Percentiles rank a stretch among this genome's conserved stretches.
Conservation (phyloP, 2,888 invertebrate genomes). For the Sycophila texana region DNA sequence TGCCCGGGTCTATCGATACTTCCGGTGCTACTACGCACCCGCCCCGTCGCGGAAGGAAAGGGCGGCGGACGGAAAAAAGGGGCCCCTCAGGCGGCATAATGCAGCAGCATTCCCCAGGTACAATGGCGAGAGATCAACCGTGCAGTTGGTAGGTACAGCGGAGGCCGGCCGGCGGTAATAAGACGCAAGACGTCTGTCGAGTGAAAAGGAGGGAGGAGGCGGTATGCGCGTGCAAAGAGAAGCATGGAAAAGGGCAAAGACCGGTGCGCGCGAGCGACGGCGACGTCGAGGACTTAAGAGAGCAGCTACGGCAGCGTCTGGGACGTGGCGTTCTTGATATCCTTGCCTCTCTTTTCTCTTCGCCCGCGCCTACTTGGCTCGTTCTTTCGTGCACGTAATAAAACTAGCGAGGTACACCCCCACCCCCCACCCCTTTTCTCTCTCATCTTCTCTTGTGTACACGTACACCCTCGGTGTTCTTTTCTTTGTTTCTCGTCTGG, state of each 20-base stretch:
- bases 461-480: not conserved
- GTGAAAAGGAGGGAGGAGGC: not conserved
- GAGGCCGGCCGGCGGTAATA: not conserved
- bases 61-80: constrained; percentile 1
- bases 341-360: constrained; percentile 17
- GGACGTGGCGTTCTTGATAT: constrained; percentile 44
- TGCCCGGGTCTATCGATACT: constrained; percentile 32
- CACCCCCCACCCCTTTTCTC: constrained; percentile 12
- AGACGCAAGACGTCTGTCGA: constrained; percentile 10
- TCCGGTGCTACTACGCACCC: constrained; percentile 6
- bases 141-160: not conserved
- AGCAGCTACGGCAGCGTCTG: constrained; percentile 33
- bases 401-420: not conserved
- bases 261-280: constrained; percentile 33
- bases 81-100: not conserved
- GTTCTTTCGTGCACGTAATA: not conserved
- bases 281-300: constrained; percentile 45
- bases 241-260: constrained; percentile 49
- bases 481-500: constrained; percentile 7
- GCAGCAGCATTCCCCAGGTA: not conserved
- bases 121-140: constrained; percentile 27
- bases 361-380: not conserved
- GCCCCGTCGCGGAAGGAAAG: no score
- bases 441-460: not conserved
- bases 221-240: constrained; percentile 29